phyloP scores from a whole-genome alignment of 2,888 invertebrate species.

The Priocnemis perturbator region DNA sequence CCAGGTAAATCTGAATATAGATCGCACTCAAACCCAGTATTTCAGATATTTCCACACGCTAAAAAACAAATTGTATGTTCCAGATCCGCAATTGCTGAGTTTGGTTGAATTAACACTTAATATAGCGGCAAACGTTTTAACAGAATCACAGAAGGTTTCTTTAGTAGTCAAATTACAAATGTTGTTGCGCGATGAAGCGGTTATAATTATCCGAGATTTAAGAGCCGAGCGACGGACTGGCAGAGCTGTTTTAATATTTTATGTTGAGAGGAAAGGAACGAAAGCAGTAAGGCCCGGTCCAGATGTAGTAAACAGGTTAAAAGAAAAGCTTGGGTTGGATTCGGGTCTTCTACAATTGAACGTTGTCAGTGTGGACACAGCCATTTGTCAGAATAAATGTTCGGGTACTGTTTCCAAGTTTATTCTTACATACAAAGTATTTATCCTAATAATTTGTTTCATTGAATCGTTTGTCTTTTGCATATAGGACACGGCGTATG shows the following conservation, averaged over 20 bases:
- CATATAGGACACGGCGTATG: conserved; percentile 86
- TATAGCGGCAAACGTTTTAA: conserved; percentile 82
- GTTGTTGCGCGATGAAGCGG: conserved; percentile 85
- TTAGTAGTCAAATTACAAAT: conserved; percentile 88
- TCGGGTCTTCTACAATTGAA: conserved; percentile 83
- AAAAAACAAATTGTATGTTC: conserved; percentile 42
- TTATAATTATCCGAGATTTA: conserved; percentile 75
- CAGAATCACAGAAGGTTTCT: conserved; percentile 84
- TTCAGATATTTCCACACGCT: neutral
- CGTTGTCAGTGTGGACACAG: conserved; percentile 87
- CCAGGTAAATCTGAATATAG: conserved; percentile 72
- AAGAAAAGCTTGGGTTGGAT: conserved; percentile 83
- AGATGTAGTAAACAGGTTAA: conserved; percentile 81
- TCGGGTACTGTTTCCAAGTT: conserved; percentile 78
- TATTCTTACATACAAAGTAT: neutral
- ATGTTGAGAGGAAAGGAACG: conserved; percentile 79
- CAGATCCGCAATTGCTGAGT: conserved; percentile 84
- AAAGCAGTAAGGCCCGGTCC: conserved; percentile 77
- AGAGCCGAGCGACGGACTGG: conserved; percentile 76
- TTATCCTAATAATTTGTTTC: neutral
- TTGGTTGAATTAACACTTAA: conserved; percentile 89
- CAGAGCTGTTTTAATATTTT: conserved; percentile 81
- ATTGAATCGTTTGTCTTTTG: neutral
- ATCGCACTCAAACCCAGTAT: neutral
- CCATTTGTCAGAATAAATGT: conserved; percentile 94